Conservation (phyloP, 35 echinoderm and acorn worm species). For the Stichopus chloronotus region DNA sequence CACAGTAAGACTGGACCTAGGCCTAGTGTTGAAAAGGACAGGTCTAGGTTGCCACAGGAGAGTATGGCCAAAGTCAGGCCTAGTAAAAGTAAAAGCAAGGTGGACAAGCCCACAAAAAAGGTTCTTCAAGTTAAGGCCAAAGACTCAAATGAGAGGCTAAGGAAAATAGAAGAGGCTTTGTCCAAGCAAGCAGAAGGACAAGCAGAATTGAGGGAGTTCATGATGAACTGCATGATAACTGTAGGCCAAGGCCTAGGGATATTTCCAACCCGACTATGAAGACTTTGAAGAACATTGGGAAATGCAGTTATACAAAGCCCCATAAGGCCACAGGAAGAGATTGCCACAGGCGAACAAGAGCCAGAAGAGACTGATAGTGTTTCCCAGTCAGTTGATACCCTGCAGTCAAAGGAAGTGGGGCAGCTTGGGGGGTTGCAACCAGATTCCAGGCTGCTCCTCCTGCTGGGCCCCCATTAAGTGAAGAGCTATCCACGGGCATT, state of each 20-base stretch:
- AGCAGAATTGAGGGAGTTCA: neutral
- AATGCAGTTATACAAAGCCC: neutral
- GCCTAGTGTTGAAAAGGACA: neutral
- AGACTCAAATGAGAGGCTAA: neutral
- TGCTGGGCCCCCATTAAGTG: neutral
- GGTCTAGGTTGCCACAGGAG: neutral
- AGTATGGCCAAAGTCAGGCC: no score
- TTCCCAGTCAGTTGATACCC: neutral
- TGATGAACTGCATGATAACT: neutral
- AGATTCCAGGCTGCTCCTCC: neutral
- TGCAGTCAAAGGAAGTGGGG: neutral
- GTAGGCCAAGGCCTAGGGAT: constrained; percentile 13
- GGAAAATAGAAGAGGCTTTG: constrained; percentile 3
- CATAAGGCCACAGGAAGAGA: neutral
- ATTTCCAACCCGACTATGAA: constrained; percentile 2
- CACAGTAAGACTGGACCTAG: neutral
- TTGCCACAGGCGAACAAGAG: neutral
- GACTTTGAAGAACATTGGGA: neutral
- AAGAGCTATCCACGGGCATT: neutral
- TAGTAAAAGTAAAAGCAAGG: no score
- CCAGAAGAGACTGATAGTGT: neutral
- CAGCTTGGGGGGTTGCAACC: neutral
- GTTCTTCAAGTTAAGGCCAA: neutral
- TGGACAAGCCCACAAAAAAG: no score
- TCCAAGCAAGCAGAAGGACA: constrained; percentile 13